Conservation (phyloP, 2,888 invertebrate genomes). For the Monopis laevigella region DNA sequence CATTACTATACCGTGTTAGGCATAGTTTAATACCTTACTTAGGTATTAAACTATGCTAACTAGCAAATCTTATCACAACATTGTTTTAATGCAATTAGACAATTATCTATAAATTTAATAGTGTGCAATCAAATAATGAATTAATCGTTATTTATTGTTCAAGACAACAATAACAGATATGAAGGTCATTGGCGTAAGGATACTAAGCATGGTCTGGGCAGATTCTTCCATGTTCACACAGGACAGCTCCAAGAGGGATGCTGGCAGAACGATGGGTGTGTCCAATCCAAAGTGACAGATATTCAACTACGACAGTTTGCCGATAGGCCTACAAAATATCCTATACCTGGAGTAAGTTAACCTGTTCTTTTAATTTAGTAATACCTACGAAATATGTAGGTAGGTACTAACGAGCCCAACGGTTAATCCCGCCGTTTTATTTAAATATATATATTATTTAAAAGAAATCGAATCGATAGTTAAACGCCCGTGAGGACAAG, state of each 20-base stretch:
- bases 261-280: slow-evolving; percentile 66
- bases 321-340: slow-evolving; percentile 56
- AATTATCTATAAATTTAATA: too few relatives aligned
- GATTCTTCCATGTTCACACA: slow-evolving; percentile 69
- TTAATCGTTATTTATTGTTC: too few relatives aligned
- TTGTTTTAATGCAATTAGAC: neutral
- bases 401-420: too few relatives aligned
- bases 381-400: too few relatives aligned
- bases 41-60: too few relatives aligned
- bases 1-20: too few relatives aligned
- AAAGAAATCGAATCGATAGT: too few relatives aligned
- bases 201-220: slow-evolving; percentile 69
- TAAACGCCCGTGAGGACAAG: too few relatives aligned
- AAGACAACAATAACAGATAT: slow-evolving; percentile 71
- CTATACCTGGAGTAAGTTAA: slow-evolving; percentile 59
- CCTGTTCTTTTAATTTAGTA: neutral
- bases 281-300: slow-evolving; percentile 65
- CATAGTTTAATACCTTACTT: too few relatives aligned
- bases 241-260: slow-evolving; percentile 74
- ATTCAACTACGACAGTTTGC: slow-evolving; percentile 69
- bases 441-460: too few relatives aligned
- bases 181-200: slow-evolving; percentile 70
- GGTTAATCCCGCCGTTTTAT: too few relatives aligned
- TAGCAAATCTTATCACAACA: neutral
- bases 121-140: too few relatives aligned